Base-by-base conservation (phyloP, 2,113 vertebrate species). In the Acanthochromis polyacanthus region DNA sequence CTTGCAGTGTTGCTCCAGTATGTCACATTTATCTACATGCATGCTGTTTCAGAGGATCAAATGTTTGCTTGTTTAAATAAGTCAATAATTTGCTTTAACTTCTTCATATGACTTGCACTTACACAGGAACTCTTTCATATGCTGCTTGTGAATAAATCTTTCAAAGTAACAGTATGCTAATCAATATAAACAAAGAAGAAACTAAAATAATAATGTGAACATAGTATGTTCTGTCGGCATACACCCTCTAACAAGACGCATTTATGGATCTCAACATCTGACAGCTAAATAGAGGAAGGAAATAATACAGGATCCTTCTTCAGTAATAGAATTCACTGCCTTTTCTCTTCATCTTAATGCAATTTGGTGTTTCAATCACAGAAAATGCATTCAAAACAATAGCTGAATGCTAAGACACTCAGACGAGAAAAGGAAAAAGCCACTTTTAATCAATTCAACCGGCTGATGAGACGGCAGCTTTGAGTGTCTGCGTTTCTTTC, bases 281-380 rank as follows among this genome's bases (percentile, higher is more conserved):
- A 79, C 71, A 81, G 45, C 75, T 63, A 82, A 75, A 75, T 25
- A 74, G 55, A 76, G 16, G 23, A 58, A 75, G 23, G 22, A 70
- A 67, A 78, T 81, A 65, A 86, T 65, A 59, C 28, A 38, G 32
- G 20, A 58, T 78, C 10, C 22, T 55, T 17, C 9, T 30, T 53
- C 51, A 52, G 52, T 45, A 38, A 56, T 25, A 78, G 2, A 63
- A 30, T 68, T 48, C 1, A 10, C 2, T 0, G 1, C 8, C 58
- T 82, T 75, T 71, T 63, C 28, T 72, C 88, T 88, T 91, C 40
- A 83, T 72, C 77, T 71, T 71, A 83, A 77, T 80, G 59, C 56
- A 81, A 72, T 82, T 84, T 81, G 57, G 28, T 58, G 64, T 74
- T 71, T 83, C 36, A 82, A 32, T 72, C 19, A 64, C 10, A 23